Base-by-base conservation (phyloP, 1,140 invertebrate genomes). In the Halesus radiatus region DNA sequence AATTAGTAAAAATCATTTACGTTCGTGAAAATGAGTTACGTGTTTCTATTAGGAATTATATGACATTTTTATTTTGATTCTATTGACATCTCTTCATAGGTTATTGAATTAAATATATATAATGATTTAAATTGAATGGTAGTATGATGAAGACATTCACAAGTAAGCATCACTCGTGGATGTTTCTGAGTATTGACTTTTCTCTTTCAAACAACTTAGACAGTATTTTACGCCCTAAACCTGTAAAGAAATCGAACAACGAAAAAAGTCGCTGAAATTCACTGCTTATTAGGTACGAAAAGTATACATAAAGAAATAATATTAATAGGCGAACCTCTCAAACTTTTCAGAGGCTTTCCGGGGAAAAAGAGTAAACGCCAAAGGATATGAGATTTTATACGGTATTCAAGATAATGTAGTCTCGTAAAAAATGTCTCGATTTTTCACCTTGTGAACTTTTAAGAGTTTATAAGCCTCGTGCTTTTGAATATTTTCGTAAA, bases 401-500 rank as follows among this genome's bases (percentile, higher is more conserved):
- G 58, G 52, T 66, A 72, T 54, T 60, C 37, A 64, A 72, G 80
- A 76, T 75, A 79, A 79, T 79, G 72, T 56, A 66, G 26, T 56
- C 77, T 80, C 32, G 8, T 78, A 76, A 80, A 83, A 83, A 83
- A 80, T 78, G 76, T 64, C 68, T 54, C 79, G 77, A 83, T 83
- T 83, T 82, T 80, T 83, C 81, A 78, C 75, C 81, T 72, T 53
- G 79, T 58, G 62, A 83, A 80, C 78, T 83, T 83, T 80, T 68
- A 82, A 76, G 77, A 83, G 78, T 73, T 83, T 75, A 79, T 79
- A 76, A 77, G 77, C 76, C 52, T 79, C 72, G 76, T 83, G 50
- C 52, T 78, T 32, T 29, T 29, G 37, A 64, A 50, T n/a, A 77
- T 75, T 73, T 29, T 83, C 76, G 77, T 80, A 80, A 81, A 80